These are phyloP conservation scores for Mythimna albipuncta DNA, from an alignment of 2,888 invertebrate species.

Conservation along the genomic window DNA sequence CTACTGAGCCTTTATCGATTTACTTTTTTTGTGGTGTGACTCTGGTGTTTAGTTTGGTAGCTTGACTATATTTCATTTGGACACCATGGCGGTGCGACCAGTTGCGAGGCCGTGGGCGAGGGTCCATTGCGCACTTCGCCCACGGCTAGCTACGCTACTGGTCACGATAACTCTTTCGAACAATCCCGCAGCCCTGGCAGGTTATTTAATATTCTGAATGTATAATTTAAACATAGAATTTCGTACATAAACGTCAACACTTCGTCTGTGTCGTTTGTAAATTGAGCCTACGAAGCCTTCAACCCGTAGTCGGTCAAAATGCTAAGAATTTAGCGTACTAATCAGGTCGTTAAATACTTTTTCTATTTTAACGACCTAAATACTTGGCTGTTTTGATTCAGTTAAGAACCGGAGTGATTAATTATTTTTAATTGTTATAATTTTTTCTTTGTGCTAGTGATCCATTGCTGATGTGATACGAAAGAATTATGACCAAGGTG, in stretches of 20 bases:
- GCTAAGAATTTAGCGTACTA: not conserved
- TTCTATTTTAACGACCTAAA: not conserved
- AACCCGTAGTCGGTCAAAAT: not conserved
- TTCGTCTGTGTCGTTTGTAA: not conserved
- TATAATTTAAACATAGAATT: not conserved
- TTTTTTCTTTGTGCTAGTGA: not conserved
- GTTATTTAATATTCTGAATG: too few relatives aligned
- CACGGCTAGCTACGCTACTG: too few relatives aligned
- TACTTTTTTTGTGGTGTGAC: too few relatives aligned
- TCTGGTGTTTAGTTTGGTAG: too few relatives aligned
- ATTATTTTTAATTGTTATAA: not conserved
- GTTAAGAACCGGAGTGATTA: not conserved
- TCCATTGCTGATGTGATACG: too few relatives aligned
- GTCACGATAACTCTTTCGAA: too few relatives aligned
- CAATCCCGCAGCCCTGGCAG: too few relatives aligned
- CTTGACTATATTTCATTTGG: too few relatives aligned
- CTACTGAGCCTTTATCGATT: too few relatives aligned
- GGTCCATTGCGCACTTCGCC: too few relatives aligned
- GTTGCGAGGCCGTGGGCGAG: too few relatives aligned
- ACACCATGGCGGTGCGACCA: too few relatives aligned
- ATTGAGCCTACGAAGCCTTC: not conserved
- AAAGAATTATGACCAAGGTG: not conserved
- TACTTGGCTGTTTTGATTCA: not conserved
- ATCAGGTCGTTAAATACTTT: conserved; percentile 20
- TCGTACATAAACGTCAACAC: not conserved